Evolutionary conservation across 2,888 invertebrate species (phyloP), one percentile per base, ranked within the genome.

Genomic region (Oligia fasciuncula): DNA sequence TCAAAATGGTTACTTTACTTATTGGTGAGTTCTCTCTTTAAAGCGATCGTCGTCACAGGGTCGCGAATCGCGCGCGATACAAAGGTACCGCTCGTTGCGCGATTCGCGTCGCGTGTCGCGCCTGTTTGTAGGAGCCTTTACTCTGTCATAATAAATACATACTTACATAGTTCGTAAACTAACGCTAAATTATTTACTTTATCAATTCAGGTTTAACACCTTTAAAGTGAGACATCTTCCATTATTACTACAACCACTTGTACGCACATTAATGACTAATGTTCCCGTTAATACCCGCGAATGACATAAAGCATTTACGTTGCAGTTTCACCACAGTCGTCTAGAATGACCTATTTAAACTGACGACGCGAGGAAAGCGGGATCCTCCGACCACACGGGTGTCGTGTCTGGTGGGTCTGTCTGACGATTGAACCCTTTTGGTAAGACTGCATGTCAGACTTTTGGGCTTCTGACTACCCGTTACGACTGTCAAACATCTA

Each of bases 201-300:
- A 17, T 51, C 43, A 60, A 70, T 76, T 80, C 14, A 54, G 23
- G 49, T 63, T 76, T 43, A 75, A 71, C 72, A 51, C 62, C 69
- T 66, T 14, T 54, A 40, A 43, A 46, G 62, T 43, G 66, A 66
- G 29, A 51, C 60, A 67, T 73, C 43, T 57, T 70, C 14, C 6
- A 79, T 71, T 82, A 74, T 62, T 57, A 23, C 1, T 13, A 62
- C 13, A 66, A 29, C 23, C 43, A 43, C 19, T 40, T 63, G 57
- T 46, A 51, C 43, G 46, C 76, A 29, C 49, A 60, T 77, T 19
- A 65, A 77, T n/a, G n/a, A n/a, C n/a, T n/a, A n/a, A n/a, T n/a
- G n/a, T n/a, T n/a, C n/a, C n/a, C n/a, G n/a, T n/a, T n/a, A n/a
- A n/a, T n/a, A n/a, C n/a, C n/a, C n/a, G n/a, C 3, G 35, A 74